Conservation (phyloP, 2,113 vertebrate species). For the Phyllopteryx taeniolatus region DNA sequence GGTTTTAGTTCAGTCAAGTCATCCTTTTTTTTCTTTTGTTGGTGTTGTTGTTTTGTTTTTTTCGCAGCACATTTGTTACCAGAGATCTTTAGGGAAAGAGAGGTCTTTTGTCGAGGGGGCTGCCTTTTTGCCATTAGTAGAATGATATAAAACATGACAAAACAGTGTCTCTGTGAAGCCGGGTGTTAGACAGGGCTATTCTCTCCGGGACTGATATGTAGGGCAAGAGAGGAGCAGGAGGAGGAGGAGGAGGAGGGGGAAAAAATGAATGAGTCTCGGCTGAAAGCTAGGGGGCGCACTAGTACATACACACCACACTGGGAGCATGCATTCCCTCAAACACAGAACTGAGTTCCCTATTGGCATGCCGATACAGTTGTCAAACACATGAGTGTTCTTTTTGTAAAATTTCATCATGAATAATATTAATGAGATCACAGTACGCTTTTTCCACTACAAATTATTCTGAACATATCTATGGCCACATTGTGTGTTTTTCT, state of each 20-base stretch:
- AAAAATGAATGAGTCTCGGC: slow-evolving; percentile 21
- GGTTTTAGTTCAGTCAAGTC: slow-evolving; percentile 50
- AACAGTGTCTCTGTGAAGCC: slow-evolving; percentile 73
- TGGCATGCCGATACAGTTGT: slow-evolving; percentile 24
- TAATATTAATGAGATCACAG: slow-evolving; percentile 8
- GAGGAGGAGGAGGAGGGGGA: slow-evolving; percentile 20
- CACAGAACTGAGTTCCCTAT: slow-evolving; percentile 15
- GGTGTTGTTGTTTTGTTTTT: slow-evolving; percentile 13
- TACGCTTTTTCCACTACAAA: not conserved
- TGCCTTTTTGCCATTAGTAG: slow-evolving; percentile 74
- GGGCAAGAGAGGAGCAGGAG: slow-evolving; percentile 68
- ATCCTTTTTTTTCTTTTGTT: slow-evolving; percentile 25
- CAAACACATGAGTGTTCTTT: slow-evolving; percentile 3
- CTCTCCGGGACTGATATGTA: slow-evolving; percentile 76
- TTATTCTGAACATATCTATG: slow-evolving; percentile 29
- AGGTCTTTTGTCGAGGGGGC: slow-evolving; percentile 74
- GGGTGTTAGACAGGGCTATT: slow-evolving; percentile 74
- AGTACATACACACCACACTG: slow-evolving; percentile 30
- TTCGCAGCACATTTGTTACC: slow-evolving; percentile 61
- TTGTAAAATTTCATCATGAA: slow-evolving; percentile 1
- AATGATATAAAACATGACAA: slow-evolving; percentile 81
- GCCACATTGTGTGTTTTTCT: slow-evolving; percentile 35
- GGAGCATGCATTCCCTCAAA: slow-evolving; percentile 27
- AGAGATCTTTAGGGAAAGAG: slow-evolving; percentile 66
- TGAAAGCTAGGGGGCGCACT: slow-evolving; percentile 71